Percentiles rank a stretch among this genome's conserved stretches.
phyloP scores from a whole-genome alignment of 1,140 invertebrate species.

The Trichonephila clavata region DNA sequence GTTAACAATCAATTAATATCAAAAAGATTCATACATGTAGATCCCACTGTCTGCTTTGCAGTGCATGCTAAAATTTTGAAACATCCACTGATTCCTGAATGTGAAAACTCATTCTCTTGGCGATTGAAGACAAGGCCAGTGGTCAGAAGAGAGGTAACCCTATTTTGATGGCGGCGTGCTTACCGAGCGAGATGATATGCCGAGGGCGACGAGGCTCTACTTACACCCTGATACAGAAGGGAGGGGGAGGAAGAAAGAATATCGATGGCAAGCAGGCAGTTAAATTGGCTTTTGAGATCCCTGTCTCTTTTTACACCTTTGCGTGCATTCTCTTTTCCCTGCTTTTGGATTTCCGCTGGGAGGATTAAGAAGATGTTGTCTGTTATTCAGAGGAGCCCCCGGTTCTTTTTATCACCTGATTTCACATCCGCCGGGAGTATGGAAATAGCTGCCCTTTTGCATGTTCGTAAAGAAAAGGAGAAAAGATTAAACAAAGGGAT shows the following conservation, averaged over 20 bases:
- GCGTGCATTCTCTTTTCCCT: conserved; percentile 20
- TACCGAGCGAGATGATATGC: conserved; percentile 57
- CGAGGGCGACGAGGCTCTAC: conserved; percentile 53
- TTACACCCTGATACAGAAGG: conserved; percentile 66
- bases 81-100: no score
- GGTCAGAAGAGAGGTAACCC: conserved; percentile 58
- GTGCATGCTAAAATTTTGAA: no score
- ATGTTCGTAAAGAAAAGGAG: neutral
- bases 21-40: no score
- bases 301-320: neutral
- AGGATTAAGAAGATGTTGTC: neutral
- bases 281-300: conserved; percentile 67
- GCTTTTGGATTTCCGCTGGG: conserved; percentile 29
- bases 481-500: no score
- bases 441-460: neutral
- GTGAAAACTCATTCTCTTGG: conserved; percentile 22
- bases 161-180: conserved; percentile 73
- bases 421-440: neutral
- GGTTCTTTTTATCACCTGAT: conserved; percentile 11
- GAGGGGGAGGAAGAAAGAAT: neutral
- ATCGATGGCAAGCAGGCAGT: conserved; percentile 60
- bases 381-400: neutral
- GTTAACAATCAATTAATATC: no score
- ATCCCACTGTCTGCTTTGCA: no score
- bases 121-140: conserved; percentile 15